Evolutionary conservation across 2,888 invertebrate genomes (phyloP).

Genomic region (Ceramica pisi): DNA sequence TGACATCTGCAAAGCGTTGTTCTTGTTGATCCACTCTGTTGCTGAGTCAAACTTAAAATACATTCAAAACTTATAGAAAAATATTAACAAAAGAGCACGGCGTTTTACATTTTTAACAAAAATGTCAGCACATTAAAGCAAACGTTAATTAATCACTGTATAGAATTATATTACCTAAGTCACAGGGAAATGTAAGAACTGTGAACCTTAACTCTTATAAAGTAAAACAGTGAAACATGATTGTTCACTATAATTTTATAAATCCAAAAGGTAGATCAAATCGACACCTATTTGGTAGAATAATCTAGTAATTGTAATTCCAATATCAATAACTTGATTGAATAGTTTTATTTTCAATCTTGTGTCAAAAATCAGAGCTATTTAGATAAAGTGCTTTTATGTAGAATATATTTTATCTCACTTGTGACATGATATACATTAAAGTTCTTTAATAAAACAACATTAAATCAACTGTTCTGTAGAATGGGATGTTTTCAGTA

Average conservation of each 20-base stretch:
- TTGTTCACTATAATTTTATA: constrained; percentile 67
- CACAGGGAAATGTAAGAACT: constrained; percentile 70
- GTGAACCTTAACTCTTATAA: constrained; percentile 70
- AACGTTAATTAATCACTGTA: constrained; percentile 79
- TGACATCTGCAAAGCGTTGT: constrained; percentile 76
- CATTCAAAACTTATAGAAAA: constrained; percentile 83
- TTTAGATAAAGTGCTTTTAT: constrained; percentile 43
- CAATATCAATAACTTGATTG: constrained; percentile 65
- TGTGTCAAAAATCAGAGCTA: constrained; percentile 38
- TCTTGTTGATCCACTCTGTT: constrained; percentile 83
- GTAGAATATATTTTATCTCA: constrained; percentile 47
- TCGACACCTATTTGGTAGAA: constrained; percentile 76
- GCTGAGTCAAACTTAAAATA: constrained; percentile 87
- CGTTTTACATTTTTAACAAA: constrained; percentile 83
- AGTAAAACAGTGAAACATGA: constrained; percentile 71
- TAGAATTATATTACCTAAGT: constrained; percentile 74
- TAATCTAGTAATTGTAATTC: constrained; percentile 72
- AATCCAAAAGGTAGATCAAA: constrained; percentile 73
- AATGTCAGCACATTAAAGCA: constrained; percentile 83
- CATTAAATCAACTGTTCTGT: constrained; percentile 48
- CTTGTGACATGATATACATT: constrained; percentile 59
- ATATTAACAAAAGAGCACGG: constrained; percentile 87
- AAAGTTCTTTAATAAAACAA: constrained; percentile 41
- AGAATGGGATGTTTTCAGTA: constrained; percentile 43
- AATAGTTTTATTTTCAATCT: constrained; percentile 29